Conservation (phyloP, 1,140 invertebrate species). For the Zaprionus inermis region DNA sequence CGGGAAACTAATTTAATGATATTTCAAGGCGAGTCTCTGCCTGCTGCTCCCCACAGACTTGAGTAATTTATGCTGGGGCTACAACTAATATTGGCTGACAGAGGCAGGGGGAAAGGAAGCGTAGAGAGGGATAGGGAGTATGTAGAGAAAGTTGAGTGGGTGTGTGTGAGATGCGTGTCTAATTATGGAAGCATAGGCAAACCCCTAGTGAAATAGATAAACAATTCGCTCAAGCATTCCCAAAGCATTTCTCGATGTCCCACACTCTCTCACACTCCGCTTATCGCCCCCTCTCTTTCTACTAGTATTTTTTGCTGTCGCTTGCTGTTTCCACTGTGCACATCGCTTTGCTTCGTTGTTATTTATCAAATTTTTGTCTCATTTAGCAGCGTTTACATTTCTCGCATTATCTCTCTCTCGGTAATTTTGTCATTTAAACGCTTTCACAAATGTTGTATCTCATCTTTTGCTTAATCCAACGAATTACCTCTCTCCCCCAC, state of each 20-base stretch:
- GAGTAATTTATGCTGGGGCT: constrained; percentile 70
- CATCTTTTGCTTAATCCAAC: constrained; percentile 31
- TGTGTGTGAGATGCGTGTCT: constrained; percentile 55
- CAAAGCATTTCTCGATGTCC: constrained; percentile 24
- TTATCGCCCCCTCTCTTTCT: background rate
- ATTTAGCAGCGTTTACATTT: constrained; percentile 70
- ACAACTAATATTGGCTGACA: constrained; percentile 39
- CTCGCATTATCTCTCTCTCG: constrained; percentile 12
- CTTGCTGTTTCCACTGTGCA: constrained; percentile 2
- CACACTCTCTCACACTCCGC: constrained; percentile 7
- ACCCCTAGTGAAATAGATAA: constrained; percentile 42
- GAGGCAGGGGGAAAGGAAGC: background rate
- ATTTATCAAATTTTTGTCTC: constrained; percentile 81
- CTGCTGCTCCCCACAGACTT: constrained; percentile 57
- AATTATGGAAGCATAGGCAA: constrained; percentile 58
- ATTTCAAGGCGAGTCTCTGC: constrained; percentile 30
- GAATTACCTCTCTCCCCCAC: constrained; percentile 4
- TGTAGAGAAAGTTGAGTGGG: background rate
- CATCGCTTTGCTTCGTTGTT: constrained; percentile 11
- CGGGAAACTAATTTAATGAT: constrained; percentile 75
- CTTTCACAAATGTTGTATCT: constrained; percentile 45
- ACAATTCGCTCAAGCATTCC: constrained; percentile 17
- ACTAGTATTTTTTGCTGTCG: constrained; percentile 8
- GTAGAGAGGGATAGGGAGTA: background rate
- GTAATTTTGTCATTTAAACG: constrained; percentile 55